Evolutionary conservation across 1,140 invertebrate species (phyloP), one percentile per base, ranked within the genome.

Genomic region (Rhagoletis pomonella): DNA sequence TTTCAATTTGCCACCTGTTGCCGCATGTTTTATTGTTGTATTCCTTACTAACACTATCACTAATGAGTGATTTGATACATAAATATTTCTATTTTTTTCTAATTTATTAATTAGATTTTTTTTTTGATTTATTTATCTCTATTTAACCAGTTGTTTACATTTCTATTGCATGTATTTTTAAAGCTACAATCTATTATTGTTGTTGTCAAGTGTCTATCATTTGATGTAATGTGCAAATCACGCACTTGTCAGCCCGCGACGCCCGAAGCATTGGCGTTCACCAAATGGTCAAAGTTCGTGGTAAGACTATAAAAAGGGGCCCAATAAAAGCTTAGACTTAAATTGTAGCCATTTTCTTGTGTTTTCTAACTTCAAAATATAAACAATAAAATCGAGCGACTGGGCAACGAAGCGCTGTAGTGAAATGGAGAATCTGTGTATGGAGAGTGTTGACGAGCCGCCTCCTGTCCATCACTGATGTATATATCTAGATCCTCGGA

Each of bases 301-400:
- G 73, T 81, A 19, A 81, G n/a, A 29, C 44, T 81, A 81, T 81
- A 81, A 81, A 81, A 58, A 81, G 17, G 2, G 17, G 29, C 29
- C 29, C 14, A 7, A 81, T 81, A 81, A 81, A 81, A 81, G 73
- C 73, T 29, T 9, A 47, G 7, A 81, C n/a, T n/a, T 19, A 19
- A 50, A 7, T 81, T 55, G n/a, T n/a, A 10, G 14, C 9, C 50
- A 55, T 50, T 81, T 29, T 81, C 73, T 81, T 81, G 6, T 55
- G 44, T 17, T 42, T 81, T 81, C 73, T 58, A 2, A 81, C 73
- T 14, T 81, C 73, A 81, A 55, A 81, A 58, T 55, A n/a, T 81
- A 2, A 42, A 19, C 73, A 81, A 50, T 81, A 55, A 81, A 55
- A 4, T 7, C 14, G n/a, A 10, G 0, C 9, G 4, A 62, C 7